Evolutionary conservation across 2,888 invertebrate genomes (phyloP).

Genomic region (Meandrusa payeni): DNA sequence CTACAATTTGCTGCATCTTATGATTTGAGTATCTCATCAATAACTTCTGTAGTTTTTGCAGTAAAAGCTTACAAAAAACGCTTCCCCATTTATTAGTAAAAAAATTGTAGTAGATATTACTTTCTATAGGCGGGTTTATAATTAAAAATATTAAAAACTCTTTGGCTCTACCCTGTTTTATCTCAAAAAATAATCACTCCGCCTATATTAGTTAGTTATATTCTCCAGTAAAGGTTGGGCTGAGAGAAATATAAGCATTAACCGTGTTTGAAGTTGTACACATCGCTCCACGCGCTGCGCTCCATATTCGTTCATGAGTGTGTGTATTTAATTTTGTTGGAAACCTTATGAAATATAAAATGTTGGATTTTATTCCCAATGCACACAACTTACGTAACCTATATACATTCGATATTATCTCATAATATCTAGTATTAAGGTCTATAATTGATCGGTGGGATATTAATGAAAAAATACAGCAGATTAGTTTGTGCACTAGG

Average conservation of each 20-base stretch:
- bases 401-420: neutral
- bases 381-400: neutral
- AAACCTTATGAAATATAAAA: constrained; percentile 12
- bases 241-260: constrained; percentile 6
- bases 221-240: neutral
- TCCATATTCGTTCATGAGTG: constrained; percentile 7
- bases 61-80: too few relatives aligned
- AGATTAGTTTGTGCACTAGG: too few relatives aligned
- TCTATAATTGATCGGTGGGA: neutral
- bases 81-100: too few relatives aligned
- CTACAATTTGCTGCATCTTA: too few relatives aligned
- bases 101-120: too few relatives aligned
- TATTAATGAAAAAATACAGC: too few relatives aligned
- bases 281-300: constrained; percentile 1
- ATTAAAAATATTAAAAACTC: too few relatives aligned
- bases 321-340: constrained; percentile 9
- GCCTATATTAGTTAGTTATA: neutral
- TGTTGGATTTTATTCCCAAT: constrained; percentile 3
- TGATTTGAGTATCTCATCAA: too few relatives aligned
- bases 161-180: too few relatives aligned
- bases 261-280: constrained; percentile 4
- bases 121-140: too few relatives aligned
- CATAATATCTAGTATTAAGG: neutral
- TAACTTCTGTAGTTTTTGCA: too few relatives aligned
- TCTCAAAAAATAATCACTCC: too few relatives aligned